phyloP scores from a whole-genome alignment of 2,113 vertebrate species.

The Pangasianodon gigas region DNA sequence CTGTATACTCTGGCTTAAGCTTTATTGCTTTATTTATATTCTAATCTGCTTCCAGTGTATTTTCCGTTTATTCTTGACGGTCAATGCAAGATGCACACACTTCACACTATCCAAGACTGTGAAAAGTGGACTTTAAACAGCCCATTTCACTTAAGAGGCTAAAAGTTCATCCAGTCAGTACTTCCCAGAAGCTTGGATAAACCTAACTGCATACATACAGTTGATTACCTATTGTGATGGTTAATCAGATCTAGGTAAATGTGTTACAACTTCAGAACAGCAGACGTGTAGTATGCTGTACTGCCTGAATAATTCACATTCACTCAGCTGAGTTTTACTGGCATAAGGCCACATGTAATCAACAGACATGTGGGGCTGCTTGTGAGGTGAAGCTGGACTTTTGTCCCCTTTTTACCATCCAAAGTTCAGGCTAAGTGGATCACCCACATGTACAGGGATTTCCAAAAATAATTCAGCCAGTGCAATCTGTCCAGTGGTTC shows the following conservation, averaged over 20 bases:
- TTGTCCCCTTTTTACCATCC: slow-evolving; percentile 43
- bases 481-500: slow-evolving; percentile 40
- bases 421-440: slow-evolving; percentile 59
- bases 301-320: not conserved
- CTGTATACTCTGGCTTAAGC: slow-evolving; percentile 21
- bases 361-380: slow-evolving; percentile 23
- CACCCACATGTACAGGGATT: slow-evolving; percentile 46
- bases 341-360: slow-evolving; percentile 4
- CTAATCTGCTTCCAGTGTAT: not conserved
- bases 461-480: slow-evolving; percentile 67
- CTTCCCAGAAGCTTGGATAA: no score
- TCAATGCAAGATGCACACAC: not conserved
- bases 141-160: not conserved
- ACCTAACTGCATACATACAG: not conserved
- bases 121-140: not conserved
- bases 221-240: not conserved
- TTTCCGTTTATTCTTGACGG: slow-evolving; percentile 13
- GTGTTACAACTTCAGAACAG: not conserved
- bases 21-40: slow-evolving; percentile 19
- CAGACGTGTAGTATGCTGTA: not conserved
- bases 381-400: not conserved
- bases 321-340: not conserved
- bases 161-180: not conserved
- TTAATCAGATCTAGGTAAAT: not conserved
- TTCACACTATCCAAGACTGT: not conserved